Percentiles rank a stretch among this genome's conserved stretches.
Evolutionary conservation across 2,113 vertebrate genomes (phyloP).

Genomic region (Odontesthes bonariensis): DNA sequence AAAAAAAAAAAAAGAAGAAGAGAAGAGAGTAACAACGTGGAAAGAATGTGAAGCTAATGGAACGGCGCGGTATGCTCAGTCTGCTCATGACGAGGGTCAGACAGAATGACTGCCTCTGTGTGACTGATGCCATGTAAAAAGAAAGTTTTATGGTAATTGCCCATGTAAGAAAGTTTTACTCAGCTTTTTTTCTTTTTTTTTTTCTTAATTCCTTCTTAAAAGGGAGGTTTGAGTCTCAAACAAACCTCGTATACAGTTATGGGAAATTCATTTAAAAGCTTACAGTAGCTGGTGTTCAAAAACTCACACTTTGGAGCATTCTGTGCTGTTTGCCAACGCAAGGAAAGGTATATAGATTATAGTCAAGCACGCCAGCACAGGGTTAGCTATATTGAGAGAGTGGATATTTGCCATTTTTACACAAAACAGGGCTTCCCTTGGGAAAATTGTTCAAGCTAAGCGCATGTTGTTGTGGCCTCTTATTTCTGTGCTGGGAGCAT

Average conservation of each 20-base stretch:
- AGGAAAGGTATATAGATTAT: slow-evolving; percentile 25
- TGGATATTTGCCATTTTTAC: slow-evolving; percentile 65
- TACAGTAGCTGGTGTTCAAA: slow-evolving; percentile 54
- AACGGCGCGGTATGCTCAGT: slow-evolving; percentile 41
- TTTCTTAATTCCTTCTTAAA: not conserved
- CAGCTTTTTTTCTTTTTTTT: slow-evolving; percentile 19
- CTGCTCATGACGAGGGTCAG: slow-evolving; percentile 55
- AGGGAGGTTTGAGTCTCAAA: slow-evolving; percentile 24
- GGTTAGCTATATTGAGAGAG: slow-evolving; percentile 3
- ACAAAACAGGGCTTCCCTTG: slow-evolving; percentile 72
- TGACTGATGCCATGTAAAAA: slow-evolving; percentile 53
- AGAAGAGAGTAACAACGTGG: slow-evolving; percentile 55
- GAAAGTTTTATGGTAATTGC: slow-evolving; percentile 63
- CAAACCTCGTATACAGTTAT: slow-evolving; percentile 33
- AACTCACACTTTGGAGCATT: slow-evolving; percentile 47
- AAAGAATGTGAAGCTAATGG: slow-evolving; percentile 74
- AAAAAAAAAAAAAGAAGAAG: slow-evolving; percentile 23
- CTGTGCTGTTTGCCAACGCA: not conserved
- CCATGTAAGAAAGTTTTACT: slow-evolving; percentile 65
- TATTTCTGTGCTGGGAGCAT: slow-evolving; percentile 33
- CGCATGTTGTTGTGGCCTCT: slow-evolving; percentile 56
- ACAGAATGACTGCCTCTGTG: slow-evolving; percentile 44
- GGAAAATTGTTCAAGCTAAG: slow-evolving; percentile 65
- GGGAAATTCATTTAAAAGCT: slow-evolving; percentile 57
- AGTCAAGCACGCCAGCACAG: slow-evolving; percentile 14